Percentiles rank a stretch among this genome's conserved stretches.
Evolutionary conservation across 1,140 invertebrate genomes (phyloP).

Genomic region (Macrosteles quadrilineatus): DNA sequence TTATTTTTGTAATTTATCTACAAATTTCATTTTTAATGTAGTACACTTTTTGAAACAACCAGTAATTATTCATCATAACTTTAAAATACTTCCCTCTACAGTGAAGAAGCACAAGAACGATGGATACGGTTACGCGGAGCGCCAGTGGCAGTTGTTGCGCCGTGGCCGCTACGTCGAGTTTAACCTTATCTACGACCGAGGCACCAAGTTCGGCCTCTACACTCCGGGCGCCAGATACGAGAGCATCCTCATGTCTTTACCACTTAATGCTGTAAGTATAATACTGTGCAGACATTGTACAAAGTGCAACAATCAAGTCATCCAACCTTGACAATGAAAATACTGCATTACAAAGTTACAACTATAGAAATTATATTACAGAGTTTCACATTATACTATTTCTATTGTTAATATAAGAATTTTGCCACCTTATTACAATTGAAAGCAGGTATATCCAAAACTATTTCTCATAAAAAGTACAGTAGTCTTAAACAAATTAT

Average conservation of each 20-base stretch:
- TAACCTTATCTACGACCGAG: conserved; percentile 96
- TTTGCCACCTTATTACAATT: too few relatives aligned
- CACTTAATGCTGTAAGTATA: conserved; percentile 80
- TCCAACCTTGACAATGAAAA: too few relatives aligned
- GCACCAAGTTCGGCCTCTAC: conserved; percentile 95
- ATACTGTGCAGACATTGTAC: too few relatives aligned
- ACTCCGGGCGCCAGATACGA: conserved; percentile 94
- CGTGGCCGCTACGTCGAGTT: conserved; percentile 95
- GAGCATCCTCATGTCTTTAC: conserved; percentile 96
- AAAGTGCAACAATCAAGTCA: too few relatives aligned
- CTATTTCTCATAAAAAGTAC: too few relatives aligned
- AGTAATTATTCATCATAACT: conserved; percentile 12
- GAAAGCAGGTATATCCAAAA: too few relatives aligned
- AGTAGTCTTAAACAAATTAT: too few relatives aligned
- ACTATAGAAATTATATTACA: too few relatives aligned
- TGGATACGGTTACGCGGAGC: conserved; percentile 76
- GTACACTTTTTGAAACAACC: background rate
- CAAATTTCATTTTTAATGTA: background rate
- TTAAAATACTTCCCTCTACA: conserved; percentile 43
- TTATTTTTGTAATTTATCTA: background rate
- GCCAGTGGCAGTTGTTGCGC: conserved; percentile 88
- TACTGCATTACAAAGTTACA: too few relatives aligned
- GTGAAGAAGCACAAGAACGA: conserved; percentile 86
- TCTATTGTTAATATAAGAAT: too few relatives aligned
- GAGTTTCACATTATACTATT: too few relatives aligned